Evolutionary conservation across 2,113 vertebrate species (phyloP), one percentile per base, ranked within the genome.

Genomic region (Anser cygnoides): DNA sequence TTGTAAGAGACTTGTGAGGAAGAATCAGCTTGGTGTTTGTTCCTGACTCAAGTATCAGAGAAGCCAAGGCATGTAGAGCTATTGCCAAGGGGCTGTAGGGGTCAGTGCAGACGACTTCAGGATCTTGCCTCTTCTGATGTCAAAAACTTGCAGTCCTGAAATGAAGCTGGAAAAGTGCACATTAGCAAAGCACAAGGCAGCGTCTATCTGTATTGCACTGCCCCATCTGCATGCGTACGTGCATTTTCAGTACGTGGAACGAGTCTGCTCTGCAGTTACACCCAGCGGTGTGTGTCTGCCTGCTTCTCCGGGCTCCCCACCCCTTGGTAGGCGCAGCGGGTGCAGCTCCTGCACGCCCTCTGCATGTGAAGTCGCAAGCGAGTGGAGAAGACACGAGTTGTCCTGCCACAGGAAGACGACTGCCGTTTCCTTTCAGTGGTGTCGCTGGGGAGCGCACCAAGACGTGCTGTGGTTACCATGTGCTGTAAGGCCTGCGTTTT

Each of bases 21-120:
- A 97, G 97, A 98, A 96, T 39, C 74, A 79, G 25, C 91, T 75
- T 92, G 84, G 76, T 93, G 59, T 94, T 89, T 96, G 89, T 94
- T 92, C 91, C 95, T 95, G 85, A 92, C 89, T 90, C 79, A 26
- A 87, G 80, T 63, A 62, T 87, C 1, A 16, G 91, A 96, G 90
- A 90, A 97, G 85, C 90, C 1, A 3, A 95, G 87, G 91, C 84
- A 2, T n/a, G 73, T 89, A 67, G 87, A 79, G 91, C 49, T 87
- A 94, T 57, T 8, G 13, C 84, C 25, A 20, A 26, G 35, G 90
- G 90, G 66, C 80, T 21, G 61, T 87, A 92, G 93, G 37, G 2
- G 96, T 85, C 66, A 46, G 13, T 44, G 80, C 88, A 84, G 89
- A 86, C 39, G 74, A 84, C 93, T 79, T 81, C 19, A 43, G 72